Evolutionary conservation across 2,888 invertebrate genomes (phyloP).

Genomic region (Hypselothyrea guttata): DNA sequence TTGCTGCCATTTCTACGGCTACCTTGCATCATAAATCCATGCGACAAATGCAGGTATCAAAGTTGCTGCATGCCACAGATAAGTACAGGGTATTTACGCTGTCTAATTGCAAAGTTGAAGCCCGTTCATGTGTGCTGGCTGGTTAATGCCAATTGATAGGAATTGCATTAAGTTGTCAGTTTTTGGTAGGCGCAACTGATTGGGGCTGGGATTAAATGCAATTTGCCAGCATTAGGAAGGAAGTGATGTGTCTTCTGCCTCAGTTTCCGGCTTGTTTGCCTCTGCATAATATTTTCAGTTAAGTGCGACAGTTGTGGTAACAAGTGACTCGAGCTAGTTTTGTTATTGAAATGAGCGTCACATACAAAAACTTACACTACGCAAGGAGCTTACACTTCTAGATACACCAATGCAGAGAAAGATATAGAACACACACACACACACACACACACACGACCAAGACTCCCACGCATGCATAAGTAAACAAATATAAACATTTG

Average conservation of each 20-base stretch:
- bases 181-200: conserved; percentile 43
- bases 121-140: conserved; percentile 25
- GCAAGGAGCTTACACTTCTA: conserved; percentile 32
- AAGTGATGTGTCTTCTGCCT: conserved; percentile 3
- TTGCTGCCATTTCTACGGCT: background rate
- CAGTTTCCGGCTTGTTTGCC: conserved; percentile 58
- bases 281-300: conserved; percentile 71
- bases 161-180: conserved; percentile 61
- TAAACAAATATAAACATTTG: conserved; percentile 77
- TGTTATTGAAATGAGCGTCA: conserved; percentile 72
- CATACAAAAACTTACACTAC: conserved; percentile 15
- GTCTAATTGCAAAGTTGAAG: conserved; percentile 48
- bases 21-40: conserved; percentile 60
- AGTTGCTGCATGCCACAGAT: conserved; percentile 51
- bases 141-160: conserved; percentile 70
- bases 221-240: background rate
- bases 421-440: conserved; percentile 9
- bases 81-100: conserved; percentile 19
- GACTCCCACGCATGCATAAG: conserved; percentile 75
- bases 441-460: conserved; percentile 37
- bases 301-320: conserved; percentile 75
- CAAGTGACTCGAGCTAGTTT: conserved; percentile 72
- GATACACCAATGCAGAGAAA: conserved; percentile 49
- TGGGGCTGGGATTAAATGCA: conserved; percentile 39
- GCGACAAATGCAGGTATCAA: conserved; percentile 76